These are phyloP conservation scores for Entelurus aequoreus DNA, from an alignment of 2,113 vertebrate genomes.

Conservation along the genomic window DNA sequence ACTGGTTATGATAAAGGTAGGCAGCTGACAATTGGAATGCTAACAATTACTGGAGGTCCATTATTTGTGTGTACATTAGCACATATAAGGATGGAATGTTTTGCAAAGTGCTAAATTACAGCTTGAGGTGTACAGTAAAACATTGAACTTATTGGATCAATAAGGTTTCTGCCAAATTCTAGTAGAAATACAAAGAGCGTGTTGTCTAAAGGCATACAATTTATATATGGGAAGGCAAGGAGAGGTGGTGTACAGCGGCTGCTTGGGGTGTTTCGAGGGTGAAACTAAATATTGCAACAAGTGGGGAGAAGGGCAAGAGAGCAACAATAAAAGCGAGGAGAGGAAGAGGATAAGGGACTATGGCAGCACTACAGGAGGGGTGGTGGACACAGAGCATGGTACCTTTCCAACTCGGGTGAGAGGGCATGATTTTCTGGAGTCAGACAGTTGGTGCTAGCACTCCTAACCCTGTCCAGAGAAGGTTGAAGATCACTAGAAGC, in stretches of 20 bases:
- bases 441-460: slow-evolving; percentile 99
- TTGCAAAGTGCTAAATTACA: background rate
- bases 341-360: slow-evolving; percentile 11
- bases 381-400: slow-evolving; percentile 81
- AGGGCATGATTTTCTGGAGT: slow-evolving; percentile 95
- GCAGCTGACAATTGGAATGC: background rate
- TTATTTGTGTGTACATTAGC: background rate
- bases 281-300: background rate
- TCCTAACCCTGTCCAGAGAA: slow-evolving; percentile 97
- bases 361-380: slow-evolving; percentile 27
- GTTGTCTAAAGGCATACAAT: too few relatives aligned
- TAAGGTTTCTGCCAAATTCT: background rate
- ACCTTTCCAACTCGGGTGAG: slow-evolving; percentile 98
- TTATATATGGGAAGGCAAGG: too few relatives aligned
- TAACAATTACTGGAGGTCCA: background rate
- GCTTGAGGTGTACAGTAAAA: background rate
- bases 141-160: background rate
- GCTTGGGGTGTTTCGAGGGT: background rate
- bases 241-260: background rate
- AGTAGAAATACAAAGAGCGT: too few relatives aligned
- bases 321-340: slow-evolving; percentile 22
- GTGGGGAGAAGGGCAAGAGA: slow-evolving; percentile 14
- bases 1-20: background rate
- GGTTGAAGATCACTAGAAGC: slow-evolving; percentile 95
- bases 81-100: background rate